Conservation (phyloP, 92 coral and sea anemone species). For the Epizoanthus stellaris region DNA sequence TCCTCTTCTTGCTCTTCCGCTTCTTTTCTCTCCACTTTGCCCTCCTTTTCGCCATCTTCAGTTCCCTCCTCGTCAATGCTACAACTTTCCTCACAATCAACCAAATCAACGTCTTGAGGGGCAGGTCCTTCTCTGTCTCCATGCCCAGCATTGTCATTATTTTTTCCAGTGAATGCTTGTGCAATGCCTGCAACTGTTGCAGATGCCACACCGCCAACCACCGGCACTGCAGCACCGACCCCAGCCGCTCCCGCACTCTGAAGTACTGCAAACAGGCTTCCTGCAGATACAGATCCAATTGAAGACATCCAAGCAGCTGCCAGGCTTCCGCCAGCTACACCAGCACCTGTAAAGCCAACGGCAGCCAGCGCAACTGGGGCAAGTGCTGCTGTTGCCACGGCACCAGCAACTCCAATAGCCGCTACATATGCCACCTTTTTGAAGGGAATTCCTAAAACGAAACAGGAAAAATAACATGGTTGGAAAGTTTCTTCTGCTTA, state of each 20-base stretch:
- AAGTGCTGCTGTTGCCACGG: conserved; percentile 14
- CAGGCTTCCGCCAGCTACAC: conserved; percentile 14
- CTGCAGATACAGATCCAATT: conserved; percentile 7
- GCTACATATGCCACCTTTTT: conserved; percentile 4
- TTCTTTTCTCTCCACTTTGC: background rate
- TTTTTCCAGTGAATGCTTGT: background rate
- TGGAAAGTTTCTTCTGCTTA: too few relatives aligned
- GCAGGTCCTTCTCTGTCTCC: background rate
- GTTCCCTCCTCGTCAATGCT: conserved; percentile 1
- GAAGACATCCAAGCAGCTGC: conserved; percentile 29
- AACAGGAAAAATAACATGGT: too few relatives aligned
- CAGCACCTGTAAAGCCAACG: conserved; percentile 6
- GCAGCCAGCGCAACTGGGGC: conserved; percentile 27
- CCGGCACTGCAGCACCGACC: conserved; percentile 7
- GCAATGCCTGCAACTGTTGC: conserved; percentile 13
- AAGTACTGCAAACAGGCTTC: conserved; percentile 19
- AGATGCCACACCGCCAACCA: background rate
- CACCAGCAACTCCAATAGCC: conserved; percentile 24
- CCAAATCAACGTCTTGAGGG: background rate
- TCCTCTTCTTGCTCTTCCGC: background rate
- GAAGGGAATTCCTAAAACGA: background rate
- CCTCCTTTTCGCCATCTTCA: conserved; percentile 10
- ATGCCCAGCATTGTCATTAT: background rate
- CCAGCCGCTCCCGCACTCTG: conserved; percentile 33
- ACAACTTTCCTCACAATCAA: background rate